These are phyloP conservation scores for Eucidaris tribuloides DNA, from an alignment of 35 echinoderm and acorn worm genomes.

Conservation along the genomic window DNA sequence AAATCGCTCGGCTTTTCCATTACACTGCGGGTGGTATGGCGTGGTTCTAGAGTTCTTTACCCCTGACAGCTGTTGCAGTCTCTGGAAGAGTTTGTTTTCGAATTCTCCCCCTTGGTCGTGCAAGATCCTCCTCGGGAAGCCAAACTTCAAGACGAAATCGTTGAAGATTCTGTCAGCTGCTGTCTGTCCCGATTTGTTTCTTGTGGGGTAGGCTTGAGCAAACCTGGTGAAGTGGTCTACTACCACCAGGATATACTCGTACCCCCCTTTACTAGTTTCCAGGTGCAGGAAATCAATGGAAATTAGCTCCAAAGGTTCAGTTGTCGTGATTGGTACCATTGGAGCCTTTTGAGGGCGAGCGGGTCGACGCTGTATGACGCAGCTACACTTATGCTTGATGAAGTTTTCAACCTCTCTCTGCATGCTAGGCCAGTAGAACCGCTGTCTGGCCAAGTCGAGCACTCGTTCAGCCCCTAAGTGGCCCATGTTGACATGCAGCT, in stretches of 20 bases:
- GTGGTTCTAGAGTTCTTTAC: conserved; percentile 57
- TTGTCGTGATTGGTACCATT: conserved; percentile 29
- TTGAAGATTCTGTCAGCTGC: conserved; percentile 29
- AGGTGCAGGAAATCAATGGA: conserved; percentile 71
- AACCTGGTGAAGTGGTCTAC: conserved; percentile 63
- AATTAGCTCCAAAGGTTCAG: conserved; percentile 49
- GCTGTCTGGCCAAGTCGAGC: too few relatives aligned
- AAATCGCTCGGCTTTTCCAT: neutral
- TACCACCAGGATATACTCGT: conserved; percentile 60
- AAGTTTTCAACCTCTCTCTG: conserved; percentile 30
- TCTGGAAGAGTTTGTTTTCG: conserved; percentile 30
- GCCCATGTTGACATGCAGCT: too few relatives aligned
- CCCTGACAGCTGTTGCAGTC: conserved; percentile 30
- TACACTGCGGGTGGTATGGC: conserved; percentile 52
- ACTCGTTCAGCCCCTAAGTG: too few relatives aligned
- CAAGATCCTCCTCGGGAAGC: conserved; percentile 41
- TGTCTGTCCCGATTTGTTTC: conserved; percentile 25
- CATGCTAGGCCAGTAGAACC: conserved; percentile 51
- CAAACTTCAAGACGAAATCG: conserved; percentile 34
- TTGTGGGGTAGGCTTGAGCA: conserved; percentile 60
- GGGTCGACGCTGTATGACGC: conserved; percentile 19
- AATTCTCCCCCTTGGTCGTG: conserved; percentile 55
- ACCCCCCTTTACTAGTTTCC: conserved; percentile 42
- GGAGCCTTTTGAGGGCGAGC: conserved; percentile 24
- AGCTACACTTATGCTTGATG: conserved; percentile 8